Evolutionary conservation across 2,888 invertebrate species (phyloP), one percentile per base, ranked within the genome.

Genomic region (Hanleya hanleyi): DNA sequence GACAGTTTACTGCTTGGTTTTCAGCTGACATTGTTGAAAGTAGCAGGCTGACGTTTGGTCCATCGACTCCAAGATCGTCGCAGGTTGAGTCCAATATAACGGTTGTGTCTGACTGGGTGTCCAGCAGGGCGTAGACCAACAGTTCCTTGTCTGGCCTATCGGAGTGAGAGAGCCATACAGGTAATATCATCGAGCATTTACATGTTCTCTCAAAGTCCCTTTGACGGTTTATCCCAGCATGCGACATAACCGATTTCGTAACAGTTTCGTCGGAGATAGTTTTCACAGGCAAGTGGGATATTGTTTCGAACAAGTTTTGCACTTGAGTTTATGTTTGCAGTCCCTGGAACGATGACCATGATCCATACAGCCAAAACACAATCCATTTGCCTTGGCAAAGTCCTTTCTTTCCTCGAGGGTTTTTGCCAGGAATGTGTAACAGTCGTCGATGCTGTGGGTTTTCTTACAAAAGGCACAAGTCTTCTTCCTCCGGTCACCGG

Each of bases 21-120:
- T 62, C 9, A 1, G 76, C 50, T 22, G 50, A 35, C 77, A 78
- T 77, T 1, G 79, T 81, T 15, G 81, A 76, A 32, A 81, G 65
- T 12, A 22, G 29, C n/a, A 81, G 66, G 4, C 67, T 65, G 18
- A 71, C 69, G 7, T 22, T 15, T 18, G 15, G n/a, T 22, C 74
- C 70, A 18, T 66, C 36, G 9, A 74, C 35, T 38, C 70, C 69
- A 12, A 80, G 50, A 5, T 36, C 38, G 29, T 68, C 38, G 41
- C 50, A 35, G 9, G 76, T 77, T 18, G 71, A 51, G 1, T 77
- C 71, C 2, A 74, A 36, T n/a, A 79, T 38, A 57, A 79, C 81
- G 7, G 73, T 77, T 5, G 78, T 77, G 64, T 82, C 79, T n/a
- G 71, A 69, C 37, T 79, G 77, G 15, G 79, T 73, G 67, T 82